Evolutionary conservation across 1,140 invertebrate species (phyloP).

Genomic region (Bombus consobrinus): DNA sequence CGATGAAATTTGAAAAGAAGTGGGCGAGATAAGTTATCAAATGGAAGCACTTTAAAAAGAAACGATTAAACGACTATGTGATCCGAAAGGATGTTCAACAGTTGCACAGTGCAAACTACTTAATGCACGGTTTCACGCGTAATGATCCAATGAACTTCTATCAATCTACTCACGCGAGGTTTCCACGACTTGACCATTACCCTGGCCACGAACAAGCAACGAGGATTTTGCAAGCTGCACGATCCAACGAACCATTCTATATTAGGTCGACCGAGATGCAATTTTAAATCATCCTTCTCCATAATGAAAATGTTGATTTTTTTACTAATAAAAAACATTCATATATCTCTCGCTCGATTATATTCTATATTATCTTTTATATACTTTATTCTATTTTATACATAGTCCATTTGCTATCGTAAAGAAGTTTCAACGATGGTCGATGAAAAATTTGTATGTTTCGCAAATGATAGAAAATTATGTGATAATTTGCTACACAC

Average conservation of each 20-base stretch:
- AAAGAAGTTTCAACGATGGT: background rate
- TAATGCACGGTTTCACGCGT: conserved; percentile 60
- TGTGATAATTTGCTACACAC: too few relatives aligned
- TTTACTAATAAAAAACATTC: too few relatives aligned
- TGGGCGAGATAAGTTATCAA: too few relatives aligned
- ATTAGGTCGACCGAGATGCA: background rate
- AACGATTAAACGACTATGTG: background rate
- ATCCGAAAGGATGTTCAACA: conserved; percentile 29
- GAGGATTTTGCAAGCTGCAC: conserved; percentile 21
- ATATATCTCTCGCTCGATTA: too few relatives aligned
- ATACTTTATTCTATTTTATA: background rate
- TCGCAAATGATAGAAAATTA: too few relatives aligned
- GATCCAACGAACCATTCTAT: background rate
- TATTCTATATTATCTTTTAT: background rate
- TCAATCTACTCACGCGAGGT: conserved; percentile 58
- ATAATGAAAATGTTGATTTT: too few relatives aligned
- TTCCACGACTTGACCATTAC: conserved; percentile 36
- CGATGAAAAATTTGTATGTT: background rate
- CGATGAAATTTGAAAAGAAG: too few relatives aligned
- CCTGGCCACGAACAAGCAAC: background rate
- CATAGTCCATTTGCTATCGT: background rate
- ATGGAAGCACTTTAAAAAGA: background rate
- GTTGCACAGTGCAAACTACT: conserved; percentile 36
- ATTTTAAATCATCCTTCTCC: background rate
- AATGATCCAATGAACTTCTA: conserved; percentile 62